These are phyloP conservation scores for Micoletzkya japonica DNA, from an alignment of 2,888 invertebrate species.

Conservation along the genomic window DNA sequence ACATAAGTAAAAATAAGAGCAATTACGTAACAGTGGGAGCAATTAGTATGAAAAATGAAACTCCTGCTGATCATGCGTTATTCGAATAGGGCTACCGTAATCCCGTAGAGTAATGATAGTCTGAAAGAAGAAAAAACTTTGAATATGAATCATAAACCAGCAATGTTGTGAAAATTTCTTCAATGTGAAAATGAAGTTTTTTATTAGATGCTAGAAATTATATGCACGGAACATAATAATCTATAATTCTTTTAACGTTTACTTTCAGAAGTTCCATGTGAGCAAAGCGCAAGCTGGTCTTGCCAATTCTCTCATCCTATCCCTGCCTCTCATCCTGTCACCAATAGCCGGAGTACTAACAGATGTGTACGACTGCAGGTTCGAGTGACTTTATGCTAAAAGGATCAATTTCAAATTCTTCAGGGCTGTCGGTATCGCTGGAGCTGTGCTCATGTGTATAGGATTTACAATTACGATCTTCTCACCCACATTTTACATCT, in stretches of 20 bases:
- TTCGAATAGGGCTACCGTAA: too few relatives aligned
- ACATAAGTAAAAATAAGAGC: too few relatives aligned
- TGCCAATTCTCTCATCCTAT: constrained; percentile 87
- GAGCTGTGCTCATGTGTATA: background rate
- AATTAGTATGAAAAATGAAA: too few relatives aligned
- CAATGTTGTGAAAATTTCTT: too few relatives aligned
- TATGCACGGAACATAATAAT: background rate
- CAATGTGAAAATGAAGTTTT: too few relatives aligned
- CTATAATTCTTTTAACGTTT: background rate
- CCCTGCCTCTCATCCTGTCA: constrained; percentile 83
- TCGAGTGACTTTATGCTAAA: background rate
- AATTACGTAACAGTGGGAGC: too few relatives aligned
- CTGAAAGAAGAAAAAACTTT: too few relatives aligned
- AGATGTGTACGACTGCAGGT: constrained; percentile 41
- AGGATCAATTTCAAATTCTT: background rate
- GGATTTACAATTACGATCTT: background rate
- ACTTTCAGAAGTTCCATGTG: constrained; percentile 77
- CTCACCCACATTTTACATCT: background rate
- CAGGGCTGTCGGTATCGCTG: constrained; percentile 1
- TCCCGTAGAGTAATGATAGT: too few relatives aligned
- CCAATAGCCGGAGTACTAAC: constrained; percentile 68
- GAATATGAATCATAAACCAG: too few relatives aligned
- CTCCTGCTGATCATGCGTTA: too few relatives aligned
- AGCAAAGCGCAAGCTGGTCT: constrained; percentile 85
- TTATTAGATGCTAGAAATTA: too few relatives aligned